Base-by-base conservation (phyloP, 2,888 invertebrate genomes). In the Dioctria linearis region DNA sequence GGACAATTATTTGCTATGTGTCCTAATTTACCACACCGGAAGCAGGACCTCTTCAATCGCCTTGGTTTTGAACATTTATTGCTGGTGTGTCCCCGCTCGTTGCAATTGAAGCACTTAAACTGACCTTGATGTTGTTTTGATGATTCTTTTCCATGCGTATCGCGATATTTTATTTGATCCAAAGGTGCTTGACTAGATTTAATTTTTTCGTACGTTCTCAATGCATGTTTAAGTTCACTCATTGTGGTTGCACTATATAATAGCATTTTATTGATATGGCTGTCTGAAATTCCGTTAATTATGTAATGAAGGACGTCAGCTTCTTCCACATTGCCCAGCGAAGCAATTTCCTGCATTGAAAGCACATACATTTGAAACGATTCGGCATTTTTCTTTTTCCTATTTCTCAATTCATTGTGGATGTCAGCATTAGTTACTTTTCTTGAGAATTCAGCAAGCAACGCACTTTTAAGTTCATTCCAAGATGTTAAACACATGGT, bases 281-380 rank as follows among this genome's bases (percentile, higher is more conserved):
- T 59, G 49, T 81, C 81, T 9, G 66, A 73, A 25, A 81, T 81
- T 43, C 81, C 79, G 57, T 67, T 59, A 8, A 79, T 76, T 1
- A 81, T 76, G 37, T 79, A 81, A 8, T 79, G 65, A 4, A 79
- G 79, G 3, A 81, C n/a, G 46, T 81, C 81, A 54, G 63, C 67
- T 43, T 79, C 69, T 42, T 78, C 79, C 3, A 82, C 43, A 51
- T 79, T 61, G 3, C 65, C 46, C 11, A 61, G 42, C 9, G 57
- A 65, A 11, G 65, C 78, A n/a, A 81, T 81, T 57, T 81, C 78
- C 57, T 80, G 78, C 78, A 81, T 81, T 9, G 61, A 49, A 51
- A 81, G 39, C 5, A 71, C 61, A 37, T 81, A 81, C 59, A 73
- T 71, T n/a, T 79, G 81, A 25, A 78, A n/a, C 25, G 78, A 78